Base-by-base conservation (phyloP, 1,140 invertebrate species). In the Polyergus mexicanus region DNA sequence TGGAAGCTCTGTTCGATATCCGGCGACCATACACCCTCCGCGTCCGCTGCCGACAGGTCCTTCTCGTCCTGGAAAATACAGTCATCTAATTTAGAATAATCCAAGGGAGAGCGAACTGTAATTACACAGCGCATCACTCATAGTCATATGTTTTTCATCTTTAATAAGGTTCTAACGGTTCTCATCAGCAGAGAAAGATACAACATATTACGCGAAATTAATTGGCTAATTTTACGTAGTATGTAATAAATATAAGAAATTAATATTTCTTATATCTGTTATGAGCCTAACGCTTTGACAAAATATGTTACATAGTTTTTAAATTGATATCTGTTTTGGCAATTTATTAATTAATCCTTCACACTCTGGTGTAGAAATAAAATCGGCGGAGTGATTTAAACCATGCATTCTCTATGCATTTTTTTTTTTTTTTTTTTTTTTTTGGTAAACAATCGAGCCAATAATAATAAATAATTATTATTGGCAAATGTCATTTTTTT, bases 1-100 rank as follows among this genome's bases (percentile, higher is more conserved):
- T 99, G 99, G 96, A 99, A 99, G 95, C 98, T 99, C 96, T 99
- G 99, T 95, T 99, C 99, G 95, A 99, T 99, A 95, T 99, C 99
- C 72, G 99, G 98, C 95, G 98, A 99, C 99, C 99, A 99, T 25
- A 99, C 99, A 87, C 99, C 99, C 95, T 99, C 99, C 71, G 99
- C 99, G 95, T 99, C 99, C 87, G 98, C 98, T 88, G 98, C 98
- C 92, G 98, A 97, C 93, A 98, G 95, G 94, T 98, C 98, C 94
- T 98, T 98, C 96, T 98, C 97, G 95, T 98, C 98, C 97, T 98
- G 95, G 7, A 94, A 93, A 83, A 93, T 92, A 89, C 54, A n/a
- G 63, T 84, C n/a, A 47, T 2, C 32, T 72, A 47, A 72, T 78
- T 63, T 32, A 81, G 74, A 19, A 16, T 13, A 58, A 7, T 1